Conservation (phyloP, 2,797 vertebrate species). For the Ataeniobius toweri region DNA sequence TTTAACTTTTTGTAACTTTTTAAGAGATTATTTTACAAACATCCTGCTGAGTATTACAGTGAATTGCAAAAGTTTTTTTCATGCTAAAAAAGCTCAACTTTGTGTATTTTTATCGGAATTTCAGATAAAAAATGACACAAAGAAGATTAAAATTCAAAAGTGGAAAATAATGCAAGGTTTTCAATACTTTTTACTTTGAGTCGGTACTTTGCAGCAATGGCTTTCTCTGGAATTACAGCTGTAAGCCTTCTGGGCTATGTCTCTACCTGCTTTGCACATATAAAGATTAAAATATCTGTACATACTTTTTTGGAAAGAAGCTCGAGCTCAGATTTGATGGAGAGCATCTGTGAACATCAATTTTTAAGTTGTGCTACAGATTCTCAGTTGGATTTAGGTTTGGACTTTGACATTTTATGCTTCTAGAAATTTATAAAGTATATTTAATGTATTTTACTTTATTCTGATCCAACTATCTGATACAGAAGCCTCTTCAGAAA, state of each 20-base stretch:
- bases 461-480: neutral
- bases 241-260: neutral
- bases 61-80: neutral
- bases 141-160: neutral
- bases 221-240: neutral
- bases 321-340: too few relatives aligned
- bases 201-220: neutral
- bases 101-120: neutral
- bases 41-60: neutral
- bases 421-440: neutral
- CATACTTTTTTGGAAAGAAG: too few relatives aligned
- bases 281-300: too few relatives aligned
- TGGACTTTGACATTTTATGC: neutral
- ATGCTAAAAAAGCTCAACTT: neutral
- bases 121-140: neutral
- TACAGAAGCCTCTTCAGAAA: constrained; percentile 25
- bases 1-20: neutral
- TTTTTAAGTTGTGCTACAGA: too few relatives aligned
- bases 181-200: neutral
- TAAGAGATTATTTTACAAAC: neutral
- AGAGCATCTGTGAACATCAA: too few relatives aligned
- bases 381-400: too few relatives aligned
- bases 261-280: too few relatives aligned
- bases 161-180: neutral
- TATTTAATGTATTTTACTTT: neutral